phyloP scores from a whole-genome alignment of 2,797 vertebrate genomes.

The Phataginus tetradactyla region DNA sequence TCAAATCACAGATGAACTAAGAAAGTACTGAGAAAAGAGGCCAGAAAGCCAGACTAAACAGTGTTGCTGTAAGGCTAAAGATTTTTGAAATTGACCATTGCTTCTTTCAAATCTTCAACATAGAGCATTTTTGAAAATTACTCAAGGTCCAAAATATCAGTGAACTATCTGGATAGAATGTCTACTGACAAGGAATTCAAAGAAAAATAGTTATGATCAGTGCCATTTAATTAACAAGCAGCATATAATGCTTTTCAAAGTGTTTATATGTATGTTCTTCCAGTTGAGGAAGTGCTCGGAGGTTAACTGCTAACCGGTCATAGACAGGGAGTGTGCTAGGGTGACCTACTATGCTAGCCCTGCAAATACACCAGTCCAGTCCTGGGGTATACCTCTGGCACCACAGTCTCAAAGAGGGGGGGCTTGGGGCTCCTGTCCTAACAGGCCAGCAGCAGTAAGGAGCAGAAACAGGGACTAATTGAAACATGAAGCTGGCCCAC shows the following conservation, averaged over 20 bases:
- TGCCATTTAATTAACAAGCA: background rate
- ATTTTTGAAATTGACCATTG: background rate
- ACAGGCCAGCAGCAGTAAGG: background rate
- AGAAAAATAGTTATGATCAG: constrained; percentile 43
- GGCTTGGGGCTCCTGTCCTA: background rate
- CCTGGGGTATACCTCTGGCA: background rate
- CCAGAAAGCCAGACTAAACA: background rate
- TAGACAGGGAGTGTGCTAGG: background rate
- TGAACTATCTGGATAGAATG: background rate
- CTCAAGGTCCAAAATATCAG: background rate
- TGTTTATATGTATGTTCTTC: background rate
- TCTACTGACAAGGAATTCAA: background rate
- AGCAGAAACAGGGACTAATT: background rate
- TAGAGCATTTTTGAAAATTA: background rate
- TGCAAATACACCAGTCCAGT: background rate
- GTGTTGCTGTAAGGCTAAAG: background rate
- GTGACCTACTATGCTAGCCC: background rate
- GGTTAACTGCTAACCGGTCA: background rate
- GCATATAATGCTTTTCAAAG: background rate
- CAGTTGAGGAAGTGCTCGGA: background rate
- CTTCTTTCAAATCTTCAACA: constrained; percentile 19
- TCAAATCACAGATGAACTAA: background rate
- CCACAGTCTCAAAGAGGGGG: background rate
- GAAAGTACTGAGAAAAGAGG: background rate
- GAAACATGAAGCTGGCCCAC: constrained; percentile 29